Evolutionary conservation across 2,113 vertebrate species (phyloP), one percentile per base, ranked within the genome.

Genomic region (Vulpes vulpes): DNA sequence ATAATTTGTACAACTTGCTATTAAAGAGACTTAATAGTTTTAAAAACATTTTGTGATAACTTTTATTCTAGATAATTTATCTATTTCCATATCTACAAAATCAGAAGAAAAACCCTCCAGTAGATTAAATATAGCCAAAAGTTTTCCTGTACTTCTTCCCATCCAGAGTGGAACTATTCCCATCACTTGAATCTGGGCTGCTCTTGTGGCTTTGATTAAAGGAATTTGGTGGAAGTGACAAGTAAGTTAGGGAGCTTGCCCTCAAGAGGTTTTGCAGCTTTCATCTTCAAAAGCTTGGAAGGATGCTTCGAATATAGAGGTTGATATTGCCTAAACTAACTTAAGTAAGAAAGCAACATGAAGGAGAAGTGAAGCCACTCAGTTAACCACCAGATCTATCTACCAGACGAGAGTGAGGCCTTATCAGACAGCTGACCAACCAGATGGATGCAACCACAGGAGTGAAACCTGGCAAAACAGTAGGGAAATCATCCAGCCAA

Each of bases 201-300:
- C 4, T 0, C 25, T 88, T 82, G 38, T 67, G 3, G 43, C 7
- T 84, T 91, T 80, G 3, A 59, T 35, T 23, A 81, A 84, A 92
- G 73, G 0, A 88, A 84, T 38, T 65, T 49, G 3, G 11, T 73
- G 15, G 43, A 64, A 32, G 4, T 81, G 17, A 43, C 30, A 6
- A 17, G 8, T 10, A 0, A 84, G 15, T 76, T 92, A 62, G n/a
- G 0, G 22, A 35, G 1, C 3, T 14, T 55, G 22, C 0, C 10
- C 78, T 92, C 5, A 23, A 86, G 25, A 82, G 3, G 4, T 38
- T 94, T 89, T 81, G 5, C 11, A 69, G 17, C 5, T 79, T 57
- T 17, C 7, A 57, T 57, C 22, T 89, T 92, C 23, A 67, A 22
- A 19, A 1, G 8, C 11, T 67, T 51, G 60, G 25, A 88, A 73